Base-by-base conservation (phyloP, 1,140 invertebrate genomes). In the Magallana gigas region DNA sequence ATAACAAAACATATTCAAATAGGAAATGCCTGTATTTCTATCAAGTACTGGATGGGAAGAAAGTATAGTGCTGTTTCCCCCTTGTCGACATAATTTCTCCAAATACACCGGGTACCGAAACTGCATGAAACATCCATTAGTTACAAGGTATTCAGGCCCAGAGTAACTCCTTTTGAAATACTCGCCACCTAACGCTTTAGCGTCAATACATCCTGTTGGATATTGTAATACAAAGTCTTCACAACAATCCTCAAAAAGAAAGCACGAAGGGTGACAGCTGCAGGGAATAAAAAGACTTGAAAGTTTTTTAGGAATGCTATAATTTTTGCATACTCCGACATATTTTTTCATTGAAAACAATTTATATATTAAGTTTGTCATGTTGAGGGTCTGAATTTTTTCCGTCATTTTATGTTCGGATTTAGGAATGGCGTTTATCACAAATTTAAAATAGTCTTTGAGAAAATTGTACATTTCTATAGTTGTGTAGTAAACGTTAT, bases 241-340 rank as follows among this genome's bases (percentile, higher is more conserved):
- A 84, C 83, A 84, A 60, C 83, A 84, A 18, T 11, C 9, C 6
- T 57, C 3, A 58, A 18, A n/a, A 18, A 59, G n/a, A 57, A 84
- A 14, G n/a, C 83, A 84, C 6, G 57, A 12, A 7, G 83, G 57
- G 0, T 14, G 14, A 29, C 83, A 84, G 5, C 18, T 60, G 36
- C 83, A 84, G 16, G 83, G 58, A 11, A 5, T 56, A 23, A 84
- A 23, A 60, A 23, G 36, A 9, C 58, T 18, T 7, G 60, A 84
- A n/a, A 62, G 12, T n/a, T 12, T 11, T 12, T 62, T 7, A 5
- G 60, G 60, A 62, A 62, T 62, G 60, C n/a, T 12, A 62, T 62
- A n/a, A n/a, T 62, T n/a, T n/a, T 62, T n/a, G n/a, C 60, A 62
- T 62, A 62, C 60, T n/a, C n/a, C n/a, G n/a, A n/a, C 60, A 62